Evolutionary conservation across 2,888 invertebrate species (phyloP).

Genomic region (Spilarctia lutea): DNA sequence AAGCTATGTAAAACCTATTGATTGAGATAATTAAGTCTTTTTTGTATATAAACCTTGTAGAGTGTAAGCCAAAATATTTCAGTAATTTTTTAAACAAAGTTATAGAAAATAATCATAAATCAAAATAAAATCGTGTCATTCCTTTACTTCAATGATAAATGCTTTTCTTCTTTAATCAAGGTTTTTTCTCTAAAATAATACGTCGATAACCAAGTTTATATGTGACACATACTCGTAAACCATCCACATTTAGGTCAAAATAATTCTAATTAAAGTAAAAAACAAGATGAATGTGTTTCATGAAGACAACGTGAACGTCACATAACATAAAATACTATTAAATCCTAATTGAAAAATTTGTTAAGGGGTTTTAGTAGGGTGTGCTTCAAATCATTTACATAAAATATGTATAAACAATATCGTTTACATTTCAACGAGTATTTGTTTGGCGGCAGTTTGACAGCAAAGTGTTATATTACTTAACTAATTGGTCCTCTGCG

Average conservation of each 20-base stretch:
- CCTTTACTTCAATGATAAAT: not conserved
- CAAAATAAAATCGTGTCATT: not conserved
- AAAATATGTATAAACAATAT: not conserved
- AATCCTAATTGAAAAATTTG: not conserved
- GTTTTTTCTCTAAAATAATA: too few relatives aligned
- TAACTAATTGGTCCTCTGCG: conserved; percentile 64
- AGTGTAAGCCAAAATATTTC: not conserved
- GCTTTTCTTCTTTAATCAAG: not conserved
- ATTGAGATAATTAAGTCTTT: not conserved
- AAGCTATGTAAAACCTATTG: too few relatives aligned
- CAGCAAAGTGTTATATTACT: conserved; percentile 70
- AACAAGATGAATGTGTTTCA: too few relatives aligned
- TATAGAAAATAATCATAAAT: not conserved
- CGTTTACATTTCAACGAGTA: not conserved
- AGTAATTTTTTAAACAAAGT: not conserved
- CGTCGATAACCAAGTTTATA: not conserved
- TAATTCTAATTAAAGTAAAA: not conserved
- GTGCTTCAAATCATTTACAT: not conserved
- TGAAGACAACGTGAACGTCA: too few relatives aligned
- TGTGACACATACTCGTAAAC: not conserved
- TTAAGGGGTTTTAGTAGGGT: not conserved
- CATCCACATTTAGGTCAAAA: not conserved
- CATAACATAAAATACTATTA: too few relatives aligned
- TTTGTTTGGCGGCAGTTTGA: conserved; percentile 34
- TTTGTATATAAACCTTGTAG: not conserved